A percentile compares a stretch with the other conserved stretches of the same genome.
Conservation (phyloP, 2,113 vertebrate species). For the Bubo scandiacus region DNA sequence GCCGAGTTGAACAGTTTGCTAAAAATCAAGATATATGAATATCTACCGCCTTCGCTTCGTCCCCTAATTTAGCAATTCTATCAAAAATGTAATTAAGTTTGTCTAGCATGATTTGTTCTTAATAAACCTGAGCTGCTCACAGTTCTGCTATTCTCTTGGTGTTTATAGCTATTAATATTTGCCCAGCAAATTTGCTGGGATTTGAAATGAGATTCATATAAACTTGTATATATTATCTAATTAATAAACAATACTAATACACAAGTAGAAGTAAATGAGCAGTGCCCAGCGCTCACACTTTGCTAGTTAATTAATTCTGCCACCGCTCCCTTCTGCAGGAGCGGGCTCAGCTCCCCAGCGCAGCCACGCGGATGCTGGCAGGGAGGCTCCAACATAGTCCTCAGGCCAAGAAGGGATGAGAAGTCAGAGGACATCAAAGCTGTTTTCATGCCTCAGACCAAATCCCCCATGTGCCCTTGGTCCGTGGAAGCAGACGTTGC, state of each 20-base stretch:
- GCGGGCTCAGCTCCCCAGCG: not conserved
- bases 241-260: not conserved
- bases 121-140: not conserved
- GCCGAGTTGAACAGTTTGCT: not conserved
- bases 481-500: fast-evolving
- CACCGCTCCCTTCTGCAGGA: not conserved
- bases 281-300: not conserved
- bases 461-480: not conserved
- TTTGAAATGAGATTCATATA: not conserved
- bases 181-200: not conserved
- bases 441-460: not conserved
- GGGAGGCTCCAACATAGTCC: fast-evolving
- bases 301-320: not conserved
- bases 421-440: not conserved
- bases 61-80: slow-evolving; percentile 14
- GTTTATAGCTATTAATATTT: slow-evolving; percentile 8
- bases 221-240: not conserved
- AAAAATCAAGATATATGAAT: not conserved
- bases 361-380: fast-evolving
- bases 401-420: not conserved
- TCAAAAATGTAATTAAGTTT: slow-evolving; percentile 42
- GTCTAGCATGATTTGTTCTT: slow-evolving; percentile 37
- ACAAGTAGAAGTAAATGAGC: not conserved
- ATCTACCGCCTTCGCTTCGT: not conserved
- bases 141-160: not conserved